Evolutionary conservation across 1,140 invertebrate genomes (phyloP).

Genomic region (Tetragnatha versicolor): DNA sequence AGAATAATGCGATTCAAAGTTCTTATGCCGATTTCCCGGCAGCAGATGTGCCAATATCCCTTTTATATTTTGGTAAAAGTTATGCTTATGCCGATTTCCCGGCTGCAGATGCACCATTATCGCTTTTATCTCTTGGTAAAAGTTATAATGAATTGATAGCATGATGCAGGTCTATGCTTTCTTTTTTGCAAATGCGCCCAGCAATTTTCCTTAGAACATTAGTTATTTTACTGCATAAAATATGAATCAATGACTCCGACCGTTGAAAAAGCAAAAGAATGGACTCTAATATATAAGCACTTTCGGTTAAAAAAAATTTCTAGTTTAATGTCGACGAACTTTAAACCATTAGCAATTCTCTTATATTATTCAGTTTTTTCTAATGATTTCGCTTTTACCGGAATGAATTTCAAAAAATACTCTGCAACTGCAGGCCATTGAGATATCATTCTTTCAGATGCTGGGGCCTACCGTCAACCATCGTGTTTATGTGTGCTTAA

Average conservation of each 20-base stretch:
- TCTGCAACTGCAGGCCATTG: conserved; percentile 55
- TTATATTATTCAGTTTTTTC: neutral
- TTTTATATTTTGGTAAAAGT: no score
- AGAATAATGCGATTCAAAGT: no score
- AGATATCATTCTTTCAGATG: conserved; percentile 56
- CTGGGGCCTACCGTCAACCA: conserved; percentile 58
- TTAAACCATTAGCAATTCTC: neutral
- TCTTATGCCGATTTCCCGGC: no score
- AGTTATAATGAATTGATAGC: no score
- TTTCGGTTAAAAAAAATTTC: neutral
- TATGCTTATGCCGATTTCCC: no score
- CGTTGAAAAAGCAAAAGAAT: neutral
- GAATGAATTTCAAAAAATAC: conserved; percentile 56
- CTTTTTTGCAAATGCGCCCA: neutral
- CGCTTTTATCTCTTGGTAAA: no score
- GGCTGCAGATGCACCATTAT: no score
- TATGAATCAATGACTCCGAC: neutral
- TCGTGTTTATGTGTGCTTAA: conserved; percentile 58
- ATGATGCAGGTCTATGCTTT: neutral
- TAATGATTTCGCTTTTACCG: neutral
- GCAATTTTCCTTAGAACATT: neutral
- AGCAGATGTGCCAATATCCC: no score
- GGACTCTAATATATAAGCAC: neutral
- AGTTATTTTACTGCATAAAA: neutral
- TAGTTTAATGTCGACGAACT: conserved; percentile 7